Conservation (phyloP, 2,888 invertebrate species). For the Apamea sordens region DNA sequence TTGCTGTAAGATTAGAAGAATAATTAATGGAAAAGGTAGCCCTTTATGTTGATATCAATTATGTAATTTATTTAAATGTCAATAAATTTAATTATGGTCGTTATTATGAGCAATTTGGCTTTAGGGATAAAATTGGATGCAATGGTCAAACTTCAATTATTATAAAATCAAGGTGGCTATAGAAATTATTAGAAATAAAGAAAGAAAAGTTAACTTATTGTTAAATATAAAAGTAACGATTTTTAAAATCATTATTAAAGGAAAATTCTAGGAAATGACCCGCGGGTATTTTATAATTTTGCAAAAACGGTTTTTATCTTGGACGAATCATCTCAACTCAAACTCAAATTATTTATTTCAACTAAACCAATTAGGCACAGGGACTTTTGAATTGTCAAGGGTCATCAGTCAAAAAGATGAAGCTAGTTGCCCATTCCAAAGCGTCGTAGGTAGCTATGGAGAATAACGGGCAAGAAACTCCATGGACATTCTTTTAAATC, state of each 20-base stretch:
- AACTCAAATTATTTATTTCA: too few species aligned
- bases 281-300: neutral
- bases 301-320: neutral
- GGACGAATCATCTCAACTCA: neutral
- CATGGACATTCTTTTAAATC: too few species aligned
- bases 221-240: too few species aligned
- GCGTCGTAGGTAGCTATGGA: too few species aligned
- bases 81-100: neutral
- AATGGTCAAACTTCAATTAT: neutral
- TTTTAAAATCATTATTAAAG: neutral
- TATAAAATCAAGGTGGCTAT: neutral
- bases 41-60: conserved; percentile 29
- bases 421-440: too few species aligned
- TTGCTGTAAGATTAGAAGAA: conserved; percentile 24
- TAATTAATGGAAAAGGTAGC: conserved; percentile 21
- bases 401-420: too few species aligned
- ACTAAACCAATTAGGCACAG: too few species aligned
- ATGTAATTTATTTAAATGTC: conserved; percentile 30
- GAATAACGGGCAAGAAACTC: too few species aligned
- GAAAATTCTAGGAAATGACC: neutral
- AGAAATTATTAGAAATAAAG: neutral
- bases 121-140: neutral
- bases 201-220: too few species aligned
- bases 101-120: neutral
- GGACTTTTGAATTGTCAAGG: too few species aligned